Evolutionary conservation across 2,797 vertebrate genomes (phyloP), one percentile per base, ranked within the genome.

Genomic region (Trachurus trachurus): DNA sequence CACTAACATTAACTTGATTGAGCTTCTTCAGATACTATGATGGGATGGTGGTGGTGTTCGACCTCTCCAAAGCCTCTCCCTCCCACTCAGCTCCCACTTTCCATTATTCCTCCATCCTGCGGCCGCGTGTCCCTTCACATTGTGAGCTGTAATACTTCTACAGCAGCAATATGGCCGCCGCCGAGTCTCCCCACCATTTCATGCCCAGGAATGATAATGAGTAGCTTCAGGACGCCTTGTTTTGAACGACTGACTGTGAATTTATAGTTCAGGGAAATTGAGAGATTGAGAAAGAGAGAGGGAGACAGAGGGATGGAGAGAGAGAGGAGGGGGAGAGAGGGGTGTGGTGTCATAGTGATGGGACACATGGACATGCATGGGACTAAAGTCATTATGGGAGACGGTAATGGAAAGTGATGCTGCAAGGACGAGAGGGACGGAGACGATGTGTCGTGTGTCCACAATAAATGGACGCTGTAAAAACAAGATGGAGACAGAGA

Each of bases 201-300:
- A 75, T 83, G 61, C 76, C 80, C 74, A 87, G 84, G 89, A 92
- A 90, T 88, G 88, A 90, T 89, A 91, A 92, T 89, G 77, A 92
- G 87, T 63, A 82, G 87, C 89, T 86, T 87, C 64, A 78, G 80
- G 72, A 86, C 5, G 71, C 74, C 83, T 86, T 78, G 83, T 83
- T 89, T 84, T 88, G 53, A 85, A 66, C 4, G 64, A 61, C 77
- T 39, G 53, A 67, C 84, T 61, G 71, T 22, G 70, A 58, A 80
- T 54, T 26, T 62, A 45, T 44, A 40, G 21, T 66, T 78, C 26
- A 74, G 71, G 79, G 61, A 76, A 71, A 78, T 69, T 21, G 50
- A 37, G 61, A 76, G 69, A 78, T 69, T 21, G 50, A 37, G 47
- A 60, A 26, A 37, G 21, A 60, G 44, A 78, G 16, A 40, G 40